Conservation (phyloP, 2,888 invertebrate species). For the Cryptophagus acutangulus region DNA sequence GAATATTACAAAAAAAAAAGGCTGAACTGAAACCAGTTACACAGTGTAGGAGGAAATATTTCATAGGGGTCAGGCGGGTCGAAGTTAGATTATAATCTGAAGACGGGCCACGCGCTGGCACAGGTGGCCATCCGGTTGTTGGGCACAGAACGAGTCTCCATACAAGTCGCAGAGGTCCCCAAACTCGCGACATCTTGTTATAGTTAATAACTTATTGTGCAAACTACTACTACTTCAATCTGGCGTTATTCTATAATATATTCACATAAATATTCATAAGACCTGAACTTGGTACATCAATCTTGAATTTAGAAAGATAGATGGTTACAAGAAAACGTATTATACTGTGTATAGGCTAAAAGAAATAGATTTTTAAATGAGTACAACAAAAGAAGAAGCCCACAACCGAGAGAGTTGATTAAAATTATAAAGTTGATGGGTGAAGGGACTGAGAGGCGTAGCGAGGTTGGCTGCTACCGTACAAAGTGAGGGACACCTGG, state of each 20-base stretch:
- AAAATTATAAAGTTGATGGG: slow-evolving; percentile 17
- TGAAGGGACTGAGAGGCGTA: slow-evolving; percentile 27
- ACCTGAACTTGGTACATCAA: too few species aligned
- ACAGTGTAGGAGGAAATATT: slow-evolving; percentile 43
- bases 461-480: slow-evolving; percentile 41
- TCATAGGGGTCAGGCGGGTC: slow-evolving; percentile 41
- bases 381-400: too few species aligned
- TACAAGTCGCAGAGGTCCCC: slow-evolving; percentile 23
- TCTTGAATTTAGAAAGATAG: too few species aligned
- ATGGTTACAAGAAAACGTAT: too few species aligned
- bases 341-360: too few species aligned
- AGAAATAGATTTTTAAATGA: too few species aligned
- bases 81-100: slow-evolving; percentile 42
- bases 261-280: slow-evolving; percentile 40
- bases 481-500: slow-evolving; percentile 43
- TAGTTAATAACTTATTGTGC: slow-evolving; percentile 46
- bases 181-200: slow-evolving; percentile 44
- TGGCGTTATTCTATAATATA: too few species aligned
- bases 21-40: slow-evolving; percentile 36
- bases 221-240: slow-evolving; percentile 28
- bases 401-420: too few species aligned
- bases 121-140: slow-evolving; percentile 41
- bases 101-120: slow-evolving; percentile 44
- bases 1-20: slow-evolving; percentile 11
- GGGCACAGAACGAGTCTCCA: slow-evolving; percentile 25